Conservation (phyloP, 2,113 vertebrate genomes). For the Rynchops niger region DNA sequence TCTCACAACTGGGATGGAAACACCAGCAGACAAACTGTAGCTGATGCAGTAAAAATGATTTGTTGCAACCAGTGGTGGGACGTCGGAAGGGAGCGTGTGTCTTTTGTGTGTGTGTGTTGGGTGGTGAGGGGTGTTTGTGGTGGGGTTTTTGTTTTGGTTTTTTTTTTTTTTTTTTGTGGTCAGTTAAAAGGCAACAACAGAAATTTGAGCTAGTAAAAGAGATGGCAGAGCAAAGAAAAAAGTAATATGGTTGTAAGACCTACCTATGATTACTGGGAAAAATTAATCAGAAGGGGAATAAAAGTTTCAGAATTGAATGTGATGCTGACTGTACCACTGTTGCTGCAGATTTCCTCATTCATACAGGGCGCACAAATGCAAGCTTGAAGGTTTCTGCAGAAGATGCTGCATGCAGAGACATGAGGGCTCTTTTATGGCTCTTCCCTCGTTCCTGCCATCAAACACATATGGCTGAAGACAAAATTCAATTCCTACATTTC, state of each 20-base stretch:
- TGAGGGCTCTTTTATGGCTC: not conserved
- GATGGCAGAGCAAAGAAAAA: not conserved
- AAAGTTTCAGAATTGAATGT: not conserved
- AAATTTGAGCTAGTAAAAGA: not conserved
- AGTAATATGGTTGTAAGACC: not conserved
- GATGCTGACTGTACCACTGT: not conserved
- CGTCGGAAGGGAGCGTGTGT: accelerated
- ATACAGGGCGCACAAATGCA: not conserved
- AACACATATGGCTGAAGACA: not conserved
- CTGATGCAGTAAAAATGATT: not conserved
- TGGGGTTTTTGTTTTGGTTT: not conserved
- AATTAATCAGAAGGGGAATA: not conserved
- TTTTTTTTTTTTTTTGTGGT: not conserved
- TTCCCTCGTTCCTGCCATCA: not conserved
- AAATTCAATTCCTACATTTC: not conserved
- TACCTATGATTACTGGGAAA: not conserved
- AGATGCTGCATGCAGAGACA: not conserved
- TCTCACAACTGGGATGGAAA: not conserved
- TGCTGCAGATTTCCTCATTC: not conserved
- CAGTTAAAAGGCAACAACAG: not conserved
- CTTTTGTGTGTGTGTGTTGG: not conserved
- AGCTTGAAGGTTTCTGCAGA: not conserved
- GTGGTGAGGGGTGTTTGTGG: no score
- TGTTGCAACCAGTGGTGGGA: not conserved
- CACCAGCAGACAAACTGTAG: not conserved